Evolutionary conservation across 2,797 vertebrate species (phyloP), one percentile per base, ranked within the genome.

Genomic region (Phrynocephalus guinanensis): DNA sequence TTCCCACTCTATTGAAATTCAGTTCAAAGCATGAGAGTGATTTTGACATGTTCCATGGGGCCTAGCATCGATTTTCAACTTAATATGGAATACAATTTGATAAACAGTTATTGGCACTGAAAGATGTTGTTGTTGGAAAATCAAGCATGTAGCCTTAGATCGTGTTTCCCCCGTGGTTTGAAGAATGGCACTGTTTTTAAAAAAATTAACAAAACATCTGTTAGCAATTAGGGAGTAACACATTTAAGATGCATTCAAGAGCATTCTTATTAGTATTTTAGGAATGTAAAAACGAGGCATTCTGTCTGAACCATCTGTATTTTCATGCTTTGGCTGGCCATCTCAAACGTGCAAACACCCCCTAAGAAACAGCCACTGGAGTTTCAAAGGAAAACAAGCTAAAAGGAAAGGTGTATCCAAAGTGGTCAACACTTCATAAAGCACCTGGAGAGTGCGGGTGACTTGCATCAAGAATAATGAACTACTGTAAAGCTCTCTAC

Each of bases 201-300:
- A 80, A 93, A 92, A 71, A 91, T 77, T 94, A 91, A 93, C 91
- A 93, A 94, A 94, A 95, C 94, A 96, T 96, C 95, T 95, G 95
- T 91, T 95, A 92, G 94, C 94, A 96, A 93, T 95, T 96, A 96
- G 93, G 90, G 90, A 93, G 87, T 93, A 93, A 94, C 95, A 96
- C 93, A 94, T 95, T 79, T 96, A 95, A 94, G 92, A 91, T 92
- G 89, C 95, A 95, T 94, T 95, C 93, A 94, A 94, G 91, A 93
- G 91, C 86, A 92, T 88, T 93, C 94, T 94, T 95, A 93, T 96
- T 95, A 95, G 94, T 92, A 92, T 94, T 95, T 94, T 94, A 91
- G 91, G 90, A 95, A 91, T 63, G 16, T 95, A 95, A 93, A 95
- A 95, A 91, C 63, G 88, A 92, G 92, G 90, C 92, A 94, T 94